Base-by-base conservation (phyloP, 2,888 invertebrate genomes). In the Plebejus argus region DNA sequence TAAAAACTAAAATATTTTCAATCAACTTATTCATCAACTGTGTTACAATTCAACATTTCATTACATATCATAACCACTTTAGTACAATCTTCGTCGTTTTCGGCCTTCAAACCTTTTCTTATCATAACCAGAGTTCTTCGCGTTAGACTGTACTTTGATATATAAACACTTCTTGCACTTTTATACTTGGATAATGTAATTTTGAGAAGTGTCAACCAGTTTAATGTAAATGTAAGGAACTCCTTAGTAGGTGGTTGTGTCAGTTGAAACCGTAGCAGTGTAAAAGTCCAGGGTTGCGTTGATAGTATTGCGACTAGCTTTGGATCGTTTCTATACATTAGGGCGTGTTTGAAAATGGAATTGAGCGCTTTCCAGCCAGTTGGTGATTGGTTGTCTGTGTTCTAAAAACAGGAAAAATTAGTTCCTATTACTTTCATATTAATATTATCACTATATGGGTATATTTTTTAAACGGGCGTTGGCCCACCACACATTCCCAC, bases 251-350 rank as follows among this genome's bases (percentile, higher is more conserved):
- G 80, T 6, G 85, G 86, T 76, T 92, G 90, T 10, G 91, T 86
- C n/a, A 92, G 80, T 86, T 93, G 92, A 80, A 92, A 94, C 77
- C 90, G 87, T 83, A 93, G 86, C 1, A 94, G 82, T 0, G 86
- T 88, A 81, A 91, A 89, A 0, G 91, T 93, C 93, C 93, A 93
- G 0, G 92, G 91, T 81, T 94, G 93, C 0, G 90, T 89, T 1
- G 92, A 91, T 0, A 93, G 83, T 1, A 84, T 87, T 1, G 89
- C 88, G 0, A 90, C 88, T 4, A 94, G 78, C 76, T 87, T 89
- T 1, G 88, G 82, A 77, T 93, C 93, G 78, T 89, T 89, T 81
- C 89, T 90, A 1, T 86, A 83, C 0, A 87, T 83, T 15, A 92
- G 88, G 1, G 92, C 91, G 81, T 93, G 87, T 84, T 90, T 91